Conservation (phyloP, 2,888 invertebrate species). For the Osmoderma eremita region DNA sequence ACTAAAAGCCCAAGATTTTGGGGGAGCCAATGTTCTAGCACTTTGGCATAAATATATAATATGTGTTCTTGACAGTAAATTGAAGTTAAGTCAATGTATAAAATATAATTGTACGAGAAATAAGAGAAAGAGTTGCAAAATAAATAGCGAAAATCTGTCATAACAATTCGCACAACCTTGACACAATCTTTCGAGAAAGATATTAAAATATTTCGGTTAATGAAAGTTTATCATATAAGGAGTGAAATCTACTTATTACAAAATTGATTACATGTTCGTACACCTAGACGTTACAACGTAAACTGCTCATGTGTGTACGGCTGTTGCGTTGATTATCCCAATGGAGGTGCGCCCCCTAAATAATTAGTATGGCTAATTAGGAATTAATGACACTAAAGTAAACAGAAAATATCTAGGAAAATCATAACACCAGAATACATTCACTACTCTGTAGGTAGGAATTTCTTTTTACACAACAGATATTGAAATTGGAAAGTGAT, state of each 20-base stretch:
- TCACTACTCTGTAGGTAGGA: no score
- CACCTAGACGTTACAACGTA: background rate
- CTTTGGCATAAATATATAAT: no score
- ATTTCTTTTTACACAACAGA: no score
- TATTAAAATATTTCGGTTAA: slow-evolving; percentile 48
- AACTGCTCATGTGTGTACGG: background rate
- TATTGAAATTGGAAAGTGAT: no score
- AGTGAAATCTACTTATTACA: slow-evolving; percentile 50
- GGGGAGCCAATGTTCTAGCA: no score
- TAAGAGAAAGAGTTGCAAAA: background rate
- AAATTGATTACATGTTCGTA: slow-evolving; percentile 42
- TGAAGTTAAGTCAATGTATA: background rate
- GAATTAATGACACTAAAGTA: slow-evolving; percentile 16
- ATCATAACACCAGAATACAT: slow-evolving; percentile 22
- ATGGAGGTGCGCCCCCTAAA: slow-evolving; percentile 7
- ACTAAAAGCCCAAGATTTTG: no score
- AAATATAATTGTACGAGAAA: background rate
- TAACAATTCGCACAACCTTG: slow-evolving; percentile 44
- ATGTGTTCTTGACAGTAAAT: background rate
- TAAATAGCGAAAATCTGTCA: slow-evolving; percentile 34
- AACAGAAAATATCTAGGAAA: slow-evolving; percentile 26
- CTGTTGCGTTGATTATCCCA: no score
- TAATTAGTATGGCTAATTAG: slow-evolving; percentile 38
- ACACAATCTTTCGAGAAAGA: slow-evolving; percentile 42
- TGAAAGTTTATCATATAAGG: slow-evolving; percentile 51